Evolutionary conservation across 2,113 vertebrate genomes (phyloP).

Genomic region (Rhynchomys soricoides): DNA sequence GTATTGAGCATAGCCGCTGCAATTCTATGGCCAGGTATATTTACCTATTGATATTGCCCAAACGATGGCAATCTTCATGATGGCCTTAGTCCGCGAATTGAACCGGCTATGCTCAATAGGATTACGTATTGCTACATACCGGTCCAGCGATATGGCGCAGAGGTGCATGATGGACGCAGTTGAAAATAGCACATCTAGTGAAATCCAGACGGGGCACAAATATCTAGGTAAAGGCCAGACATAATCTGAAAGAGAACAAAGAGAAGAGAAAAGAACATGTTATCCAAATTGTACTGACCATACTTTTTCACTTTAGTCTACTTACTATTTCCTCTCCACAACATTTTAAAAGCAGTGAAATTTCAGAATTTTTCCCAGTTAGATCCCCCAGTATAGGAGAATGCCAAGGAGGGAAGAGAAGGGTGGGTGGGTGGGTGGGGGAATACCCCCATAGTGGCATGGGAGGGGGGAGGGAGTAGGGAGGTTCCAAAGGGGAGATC

Average conservation of each 20-base stretch:
- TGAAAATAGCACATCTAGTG: slow-evolving; percentile 98
- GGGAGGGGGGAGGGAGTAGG: no score
- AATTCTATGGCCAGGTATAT: slow-evolving; percentile 77
- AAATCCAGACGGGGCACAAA: slow-evolving; percentile 99
- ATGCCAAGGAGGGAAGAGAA: no score
- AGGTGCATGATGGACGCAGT: slow-evolving; percentile 99
- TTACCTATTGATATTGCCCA: slow-evolving; percentile 99
- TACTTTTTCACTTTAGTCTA: slow-evolving; percentile 2
- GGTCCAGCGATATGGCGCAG: slow-evolving; percentile 98
- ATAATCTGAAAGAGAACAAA: slow-evolving; percentile 92
- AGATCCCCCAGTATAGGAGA: no score
- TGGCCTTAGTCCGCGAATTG: slow-evolving; percentile 99
- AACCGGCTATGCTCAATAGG: slow-evolving; percentile 99
- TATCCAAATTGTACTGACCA: background rate
- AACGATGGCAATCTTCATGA: slow-evolving; percentile 98
- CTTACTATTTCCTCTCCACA: background rate
- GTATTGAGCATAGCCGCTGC: slow-evolving; percentile 82
- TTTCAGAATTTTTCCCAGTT: background rate
- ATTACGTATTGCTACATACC: slow-evolving; percentile 98
- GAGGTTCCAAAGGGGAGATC: no score
- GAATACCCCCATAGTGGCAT: no score
- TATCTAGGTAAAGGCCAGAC: slow-evolving; percentile 95
- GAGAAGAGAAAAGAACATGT: slow-evolving; percentile 73
- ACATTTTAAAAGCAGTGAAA: slow-evolving; percentile 17
- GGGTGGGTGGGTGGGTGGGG: no score